phyloP scores from a whole-genome alignment of 2,888 invertebrate species.

The Sclerodermus sp. region DNA sequence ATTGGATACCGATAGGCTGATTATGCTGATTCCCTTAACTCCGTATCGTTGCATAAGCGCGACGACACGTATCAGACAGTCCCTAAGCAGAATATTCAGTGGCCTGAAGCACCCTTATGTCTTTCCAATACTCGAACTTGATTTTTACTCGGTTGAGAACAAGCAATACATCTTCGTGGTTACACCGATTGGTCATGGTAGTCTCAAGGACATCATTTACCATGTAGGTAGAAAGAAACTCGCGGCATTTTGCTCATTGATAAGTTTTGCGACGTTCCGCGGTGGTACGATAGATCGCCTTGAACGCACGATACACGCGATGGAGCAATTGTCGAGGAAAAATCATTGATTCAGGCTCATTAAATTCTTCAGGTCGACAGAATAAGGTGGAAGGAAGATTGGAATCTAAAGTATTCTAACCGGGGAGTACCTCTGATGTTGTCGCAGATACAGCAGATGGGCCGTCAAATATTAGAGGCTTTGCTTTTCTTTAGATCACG shows the following conservation, averaged over 20 bases:
- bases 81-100: constrained; percentile 79
- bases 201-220: constrained; percentile 87
- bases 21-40: constrained; percentile 71
- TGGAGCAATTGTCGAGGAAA: background rate
- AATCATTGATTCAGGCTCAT: background rate
- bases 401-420: constrained; percentile 73
- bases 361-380: constrained; percentile 43
- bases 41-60: constrained; percentile 70
- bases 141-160: constrained; percentile 63
- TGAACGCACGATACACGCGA: background rate
- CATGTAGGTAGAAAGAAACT: no score
- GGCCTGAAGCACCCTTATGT: constrained; percentile 91
- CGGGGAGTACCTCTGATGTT: constrained; percentile 72
- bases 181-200: constrained; percentile 83
- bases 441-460: constrained; percentile 82
- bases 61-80: constrained; percentile 66
- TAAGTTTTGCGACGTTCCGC: no score
- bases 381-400: constrained; percentile 79
- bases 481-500: constrained; percentile 82
- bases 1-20: constrained; percentile 74
- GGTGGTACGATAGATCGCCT: no score
- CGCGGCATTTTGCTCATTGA: constrained; percentile 4
- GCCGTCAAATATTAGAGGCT: constrained; percentile 85
- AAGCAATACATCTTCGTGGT: constrained; percentile 71
- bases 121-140: constrained; percentile 85